A percentile compares a stretch with the other conserved stretches of the same genome.
Conservation (phyloP, 2,113 vertebrate genomes). For the Laterallus jamaicensis region DNA sequence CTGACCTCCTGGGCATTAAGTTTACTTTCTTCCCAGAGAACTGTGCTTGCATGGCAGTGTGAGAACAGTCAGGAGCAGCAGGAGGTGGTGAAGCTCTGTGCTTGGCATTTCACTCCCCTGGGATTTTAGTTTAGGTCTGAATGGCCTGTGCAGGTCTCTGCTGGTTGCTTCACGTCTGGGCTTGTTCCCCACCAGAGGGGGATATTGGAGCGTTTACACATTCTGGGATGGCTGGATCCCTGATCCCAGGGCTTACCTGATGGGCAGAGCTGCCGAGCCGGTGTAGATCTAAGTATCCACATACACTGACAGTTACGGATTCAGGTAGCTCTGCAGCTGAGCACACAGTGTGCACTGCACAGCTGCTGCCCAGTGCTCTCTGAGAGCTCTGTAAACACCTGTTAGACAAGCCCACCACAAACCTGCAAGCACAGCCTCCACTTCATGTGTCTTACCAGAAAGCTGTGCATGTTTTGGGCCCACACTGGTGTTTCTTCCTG, state of each 20-base stretch:
- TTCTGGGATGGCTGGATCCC: not conserved
- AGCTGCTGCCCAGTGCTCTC: not conserved
- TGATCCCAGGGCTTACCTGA: not conserved
- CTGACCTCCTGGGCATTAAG: not conserved
- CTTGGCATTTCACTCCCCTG: fast-evolving
- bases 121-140: not conserved
- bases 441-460: not conserved
- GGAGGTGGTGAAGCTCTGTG: fast-evolving
- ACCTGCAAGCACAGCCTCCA: not conserved
- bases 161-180: not conserved
- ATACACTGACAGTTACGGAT: not conserved
- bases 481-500: not conserved
- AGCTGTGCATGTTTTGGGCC: not conserved
- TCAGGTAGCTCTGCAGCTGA: not conserved
- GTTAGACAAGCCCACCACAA: not conserved
- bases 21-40: not conserved
- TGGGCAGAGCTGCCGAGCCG: not conserved
- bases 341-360: not conserved
- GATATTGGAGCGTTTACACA: not conserved
- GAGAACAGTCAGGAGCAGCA: not conserved
- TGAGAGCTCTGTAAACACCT: not conserved
- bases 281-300: not conserved
- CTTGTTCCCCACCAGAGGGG: conserved; percentile 3
- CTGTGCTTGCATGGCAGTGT: not conserved
- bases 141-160: not conserved